Percentiles rank a stretch among this genome's conserved stretches.
phyloP scores from a whole-genome alignment of 2,113 vertebrate genomes.

The Accipiter virgatus region DNA sequence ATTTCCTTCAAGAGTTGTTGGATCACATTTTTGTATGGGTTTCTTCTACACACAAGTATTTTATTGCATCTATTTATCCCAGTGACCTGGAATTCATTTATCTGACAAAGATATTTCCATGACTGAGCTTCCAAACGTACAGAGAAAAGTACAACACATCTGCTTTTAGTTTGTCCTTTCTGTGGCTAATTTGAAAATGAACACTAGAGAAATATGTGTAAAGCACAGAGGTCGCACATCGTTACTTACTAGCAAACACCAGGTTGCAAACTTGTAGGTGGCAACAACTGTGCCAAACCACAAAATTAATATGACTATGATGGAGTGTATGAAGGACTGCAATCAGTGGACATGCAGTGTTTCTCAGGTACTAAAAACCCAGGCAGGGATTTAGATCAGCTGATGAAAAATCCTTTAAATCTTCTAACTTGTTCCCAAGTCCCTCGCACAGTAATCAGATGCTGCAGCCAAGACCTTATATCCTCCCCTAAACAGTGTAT shows the following conservation, averaged over 20 bases:
- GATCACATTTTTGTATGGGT: background rate
- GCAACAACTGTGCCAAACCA: background rate
- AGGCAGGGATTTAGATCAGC: background rate
- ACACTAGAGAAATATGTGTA: background rate
- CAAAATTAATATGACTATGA: background rate
- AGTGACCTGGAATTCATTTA: slow-evolving; percentile 48
- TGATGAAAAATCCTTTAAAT: background rate
- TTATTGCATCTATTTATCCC: slow-evolving; percentile 38
- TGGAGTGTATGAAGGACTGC: background rate
- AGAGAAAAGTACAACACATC: slow-evolving; percentile 20
- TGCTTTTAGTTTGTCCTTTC: slow-evolving; percentile 42
- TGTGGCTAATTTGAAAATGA: slow-evolving; percentile 18
- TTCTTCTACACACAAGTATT: slow-evolving; percentile 3
- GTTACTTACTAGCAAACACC: background rate
- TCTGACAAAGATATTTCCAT: slow-evolving; percentile 34
- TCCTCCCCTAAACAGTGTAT: background rate
- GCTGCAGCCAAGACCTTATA: background rate
- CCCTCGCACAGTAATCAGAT: background rate
- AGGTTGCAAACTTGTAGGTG: background rate
- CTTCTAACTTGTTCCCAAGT: background rate
- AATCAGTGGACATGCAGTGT: background rate
- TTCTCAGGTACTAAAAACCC: background rate
- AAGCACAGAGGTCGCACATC: background rate
- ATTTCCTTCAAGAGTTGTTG: slow-evolving; percentile 38
- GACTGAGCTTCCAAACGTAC: background rate